Evolutionary conservation across 1,140 invertebrate genomes (phyloP), one percentile per base, ranked within the genome.

Genomic region (Euura lappo): DNA sequence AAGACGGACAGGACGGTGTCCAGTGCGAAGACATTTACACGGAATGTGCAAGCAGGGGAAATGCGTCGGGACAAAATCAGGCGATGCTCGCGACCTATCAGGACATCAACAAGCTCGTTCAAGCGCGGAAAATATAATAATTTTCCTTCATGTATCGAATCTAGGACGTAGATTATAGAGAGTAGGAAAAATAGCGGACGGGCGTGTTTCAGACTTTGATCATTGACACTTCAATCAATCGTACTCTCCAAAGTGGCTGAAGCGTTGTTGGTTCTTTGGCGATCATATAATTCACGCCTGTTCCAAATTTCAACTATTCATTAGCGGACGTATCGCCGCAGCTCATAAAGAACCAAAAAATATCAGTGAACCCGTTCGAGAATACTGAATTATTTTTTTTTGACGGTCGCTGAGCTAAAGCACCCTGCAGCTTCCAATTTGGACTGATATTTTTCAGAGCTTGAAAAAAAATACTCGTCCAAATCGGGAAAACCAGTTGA

Each of bases 61-160:
- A 79, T 82, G 88, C 45, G 75, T 85, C 74, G 80, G 89, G 76
- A 83, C 89, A 91, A 67, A 93, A 91, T 80, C 93, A 94, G 73
- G 94, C 94, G 6, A 95, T 96, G 93, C 89, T 95, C 47, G 93
- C 93, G 43, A 95, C 94, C 0, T 95, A 93, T 83, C 93, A 96
- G 79, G 94, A 95, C 76, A 95, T 96, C 75, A 94, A 95, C 79
- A 95, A 95, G 86, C 89, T 96, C 45, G 94, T 96, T 3, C 92
- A 93, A 68, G 94, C 94, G 3, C 90, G 94, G 74, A 93, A 92
- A 78, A 75, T 91, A 45, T 77, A 66, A 67, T 67, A 43, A 45
- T 44, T 68, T n/a, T 8, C 51, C 10, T 8, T 60, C 51, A 60
- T 60, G 4, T n/a, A n/a, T 60, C 10, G 6, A 7, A 60, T 3